A percentile compares a stretch with the other conserved stretches of the same genome.
phyloP scores from a whole-genome alignment of 2,888 invertebrate species.

The Barypeithes pellucidus region DNA sequence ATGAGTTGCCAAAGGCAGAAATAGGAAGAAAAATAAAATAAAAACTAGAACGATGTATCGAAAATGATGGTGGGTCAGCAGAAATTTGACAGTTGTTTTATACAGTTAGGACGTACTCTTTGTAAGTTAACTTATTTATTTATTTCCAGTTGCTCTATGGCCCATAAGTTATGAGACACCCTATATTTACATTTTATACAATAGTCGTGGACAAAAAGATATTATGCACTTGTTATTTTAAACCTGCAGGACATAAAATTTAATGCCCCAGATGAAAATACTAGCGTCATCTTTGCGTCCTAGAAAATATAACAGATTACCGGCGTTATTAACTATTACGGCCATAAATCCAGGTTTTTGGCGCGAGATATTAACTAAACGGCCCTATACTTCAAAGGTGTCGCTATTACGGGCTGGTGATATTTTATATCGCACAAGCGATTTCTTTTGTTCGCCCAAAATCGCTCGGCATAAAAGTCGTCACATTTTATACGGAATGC shows the following conservation, averaged over 20 bases:
- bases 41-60: no score
- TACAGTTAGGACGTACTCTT: no score
- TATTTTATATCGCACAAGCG: constrained; percentile 57
- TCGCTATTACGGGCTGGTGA: constrained; percentile 56
- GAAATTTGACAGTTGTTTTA: no score
- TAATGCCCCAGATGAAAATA: constrained; percentile 36
- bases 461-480: constrained; percentile 43
- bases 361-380: constrained; percentile 60
- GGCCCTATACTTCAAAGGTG: constrained; percentile 59
- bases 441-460: constrained; percentile 51
- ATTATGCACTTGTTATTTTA: neutral
- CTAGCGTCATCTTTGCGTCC: constrained; percentile 40
- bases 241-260: constrained; percentile 23
- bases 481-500: constrained; percentile 40
- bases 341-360: constrained; percentile 52
- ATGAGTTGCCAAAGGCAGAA: no score
- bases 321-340: constrained; percentile 51
- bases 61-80: no score
- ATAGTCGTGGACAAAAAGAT: no score
- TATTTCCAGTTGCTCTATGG: no score
- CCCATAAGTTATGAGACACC: no score
- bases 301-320: constrained; percentile 52
- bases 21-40: no score
- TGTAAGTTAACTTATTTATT: no score
- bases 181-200: no score